Evolutionary conservation across 1,140 invertebrate genomes (phyloP).

Genomic region (Procambarus virginalis): DNA sequence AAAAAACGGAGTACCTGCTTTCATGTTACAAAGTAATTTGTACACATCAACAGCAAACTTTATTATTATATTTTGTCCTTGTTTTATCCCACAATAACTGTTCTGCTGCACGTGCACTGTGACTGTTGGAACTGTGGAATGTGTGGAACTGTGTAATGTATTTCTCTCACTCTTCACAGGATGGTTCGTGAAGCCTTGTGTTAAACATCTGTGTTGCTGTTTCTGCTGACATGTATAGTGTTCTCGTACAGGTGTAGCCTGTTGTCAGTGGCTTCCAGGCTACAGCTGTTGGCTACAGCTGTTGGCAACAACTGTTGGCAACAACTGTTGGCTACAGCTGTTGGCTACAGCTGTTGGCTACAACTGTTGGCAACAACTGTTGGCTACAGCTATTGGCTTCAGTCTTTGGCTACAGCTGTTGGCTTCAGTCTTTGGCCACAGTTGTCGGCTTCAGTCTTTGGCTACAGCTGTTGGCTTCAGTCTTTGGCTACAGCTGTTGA

Average conservation of each 20-base stretch:
- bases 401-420: background rate
- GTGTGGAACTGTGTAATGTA: conserved; percentile 19
- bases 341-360: no score
- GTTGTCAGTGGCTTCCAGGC: background rate
- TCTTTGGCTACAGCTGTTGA: background rate
- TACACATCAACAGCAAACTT: no score
- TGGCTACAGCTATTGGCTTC: background rate
- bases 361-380: no score
- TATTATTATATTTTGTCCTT: no score
- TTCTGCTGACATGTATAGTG: background rate
- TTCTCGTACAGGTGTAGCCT: conserved; percentile 19
- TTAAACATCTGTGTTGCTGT: conserved; percentile 43
- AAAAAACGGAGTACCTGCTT: no score
- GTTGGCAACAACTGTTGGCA: no score
- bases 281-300: background rate
- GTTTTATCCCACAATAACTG: background rate
- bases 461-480: background rate
- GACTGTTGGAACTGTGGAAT: background rate
- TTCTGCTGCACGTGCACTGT: conserved; percentile 19
- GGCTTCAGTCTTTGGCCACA: no score
- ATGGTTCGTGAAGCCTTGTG: conserved; percentile 16
- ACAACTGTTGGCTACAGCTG: no score
- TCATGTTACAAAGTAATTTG: no score
- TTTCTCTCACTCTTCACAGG: conserved; percentile 42
- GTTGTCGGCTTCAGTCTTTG: background rate